Evolutionary conservation across 2,797 vertebrate genomes (phyloP), one percentile per base, ranked within the genome.

Genomic region (Myoxocephalus aenaeus): DNA sequence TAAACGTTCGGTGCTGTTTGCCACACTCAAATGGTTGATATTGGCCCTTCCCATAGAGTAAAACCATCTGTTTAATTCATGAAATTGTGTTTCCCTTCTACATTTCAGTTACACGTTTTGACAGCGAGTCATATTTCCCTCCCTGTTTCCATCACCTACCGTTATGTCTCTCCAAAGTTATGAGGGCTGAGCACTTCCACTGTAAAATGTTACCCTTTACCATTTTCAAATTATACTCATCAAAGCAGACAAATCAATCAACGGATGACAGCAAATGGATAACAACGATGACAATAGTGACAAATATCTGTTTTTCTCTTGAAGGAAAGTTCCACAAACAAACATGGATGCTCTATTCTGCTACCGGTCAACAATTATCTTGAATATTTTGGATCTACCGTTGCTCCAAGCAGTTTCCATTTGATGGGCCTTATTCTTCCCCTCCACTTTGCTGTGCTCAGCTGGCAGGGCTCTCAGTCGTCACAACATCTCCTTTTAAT

Each of bases 401-500:
- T 79, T 87, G 86, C 84, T 85, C 87, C 81, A 68, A 87, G 86
- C 84, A 88, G 82, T 90, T 89, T 90, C 90, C 90, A 92, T 94
- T 93, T 94, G 91, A 94, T 92, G 90, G 92, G 88, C 83, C 90
- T 94, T 93, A 94, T 93, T 95, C 92, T 94, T 92, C 85, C 83
- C 90, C 85, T 91, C 89, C 91, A 95, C 92, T 95, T 95, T 94
- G 86, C 92, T 90, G 73, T 80, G 87, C 87, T 92, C 88, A 80
- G 90, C 89, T 91, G 86, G 87, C 92, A 92, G 92, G 88, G 82
- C 92, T 91, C 90, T 94, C 92, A 93, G 92, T 93, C 92, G 91
- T 94, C 92, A 94, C 84, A 89, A 90, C 93, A 92, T 90, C 90
- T 94, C 93, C 94, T 95, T 96, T 95, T 95, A 96, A 95, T 95